These are phyloP conservation scores for Steinernema scapterisci DNA, from an alignment of 2,888 invertebrate species.

Conservation along the genomic window DNA sequence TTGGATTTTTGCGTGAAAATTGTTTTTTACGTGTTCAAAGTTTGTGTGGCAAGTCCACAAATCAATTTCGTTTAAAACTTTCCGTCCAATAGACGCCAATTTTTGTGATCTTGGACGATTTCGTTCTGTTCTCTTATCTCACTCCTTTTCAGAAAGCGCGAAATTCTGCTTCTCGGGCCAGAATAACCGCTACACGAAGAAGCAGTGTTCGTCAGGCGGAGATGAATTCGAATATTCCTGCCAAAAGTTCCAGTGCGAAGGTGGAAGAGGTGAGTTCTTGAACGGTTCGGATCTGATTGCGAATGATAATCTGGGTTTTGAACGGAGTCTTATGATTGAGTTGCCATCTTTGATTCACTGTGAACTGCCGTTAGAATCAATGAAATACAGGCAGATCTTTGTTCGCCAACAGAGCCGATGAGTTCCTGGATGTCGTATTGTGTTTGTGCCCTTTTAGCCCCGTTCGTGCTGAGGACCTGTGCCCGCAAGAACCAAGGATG, in stretches of 20 bases:
- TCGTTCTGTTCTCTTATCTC: too few relatives aligned
- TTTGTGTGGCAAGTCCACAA: too few relatives aligned
- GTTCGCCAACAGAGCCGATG: not conserved
- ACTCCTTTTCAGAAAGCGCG: constrained; percentile 48
- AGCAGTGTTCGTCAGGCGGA: constrained; percentile 55
- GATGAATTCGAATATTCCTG: constrained; percentile 55
- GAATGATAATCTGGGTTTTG: too few relatives aligned
- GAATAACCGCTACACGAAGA: constrained; percentile 50
- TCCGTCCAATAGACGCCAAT: too few relatives aligned
- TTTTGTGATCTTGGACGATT: too few relatives aligned
- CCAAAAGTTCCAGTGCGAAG: constrained; percentile 62
- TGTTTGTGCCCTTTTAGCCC: constrained; percentile 48
- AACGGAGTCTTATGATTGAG: too few relatives aligned
- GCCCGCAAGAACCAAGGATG: constrained; percentile 58
- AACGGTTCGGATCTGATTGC: too few relatives aligned
- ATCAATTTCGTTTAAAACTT: too few relatives aligned
- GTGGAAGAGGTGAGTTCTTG: constrained; percentile 58
- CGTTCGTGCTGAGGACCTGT: constrained; percentile 59
- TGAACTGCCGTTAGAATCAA: too few relatives aligned
- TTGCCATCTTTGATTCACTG: too few relatives aligned
- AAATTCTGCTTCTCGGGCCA: constrained; percentile 59
- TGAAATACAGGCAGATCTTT: not conserved
- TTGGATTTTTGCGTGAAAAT: too few relatives aligned
- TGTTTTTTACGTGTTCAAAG: too few relatives aligned
- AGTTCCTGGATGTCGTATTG: constrained; percentile 2